phyloP scores from a whole-genome alignment of 2,113 vertebrate species.

The Solea senegalensis region DNA sequence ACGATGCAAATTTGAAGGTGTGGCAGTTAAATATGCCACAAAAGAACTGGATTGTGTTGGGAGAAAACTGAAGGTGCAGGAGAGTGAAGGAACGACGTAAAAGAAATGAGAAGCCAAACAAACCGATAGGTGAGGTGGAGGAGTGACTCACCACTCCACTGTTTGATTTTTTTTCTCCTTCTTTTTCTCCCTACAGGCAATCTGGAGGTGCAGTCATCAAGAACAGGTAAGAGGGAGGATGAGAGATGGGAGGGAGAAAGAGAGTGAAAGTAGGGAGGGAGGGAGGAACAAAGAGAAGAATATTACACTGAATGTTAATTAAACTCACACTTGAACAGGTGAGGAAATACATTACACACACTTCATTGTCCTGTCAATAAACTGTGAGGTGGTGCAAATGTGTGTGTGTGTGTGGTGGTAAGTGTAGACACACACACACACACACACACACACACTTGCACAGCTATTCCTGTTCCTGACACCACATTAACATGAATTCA shows the following conservation, averaged over 20 bases:
- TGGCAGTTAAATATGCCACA: constrained; percentile 44
- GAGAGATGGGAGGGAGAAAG: constrained; percentile 6
- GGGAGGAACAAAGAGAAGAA: constrained; percentile 39
- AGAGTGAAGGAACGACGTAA: constrained; percentile 32
- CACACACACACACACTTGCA: neutral
- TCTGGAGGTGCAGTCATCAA: constrained; percentile 81
- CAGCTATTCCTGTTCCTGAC: neutral
- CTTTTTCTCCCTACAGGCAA: constrained; percentile 70
- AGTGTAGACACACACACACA: too few relatives aligned
- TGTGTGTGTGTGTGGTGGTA: constrained; percentile 11
- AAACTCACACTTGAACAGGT: constrained; percentile 64
- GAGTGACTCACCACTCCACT: constrained; percentile 72
- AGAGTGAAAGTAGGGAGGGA: neutral
- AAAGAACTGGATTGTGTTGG: neutral
- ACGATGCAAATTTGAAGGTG: constrained; percentile 18
- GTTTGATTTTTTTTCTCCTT: constrained; percentile 30
- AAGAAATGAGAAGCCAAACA: constrained; percentile 22
- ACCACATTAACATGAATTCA: too few relatives aligned
- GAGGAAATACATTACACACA: constrained; percentile 42
- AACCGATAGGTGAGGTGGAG: constrained; percentile 42
- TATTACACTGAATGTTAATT: constrained; percentile 71
- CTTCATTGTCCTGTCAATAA: constrained; percentile 31
- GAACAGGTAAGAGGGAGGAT: constrained; percentile 70
- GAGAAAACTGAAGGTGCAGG: neutral
- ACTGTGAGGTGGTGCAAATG: neutral